Evolutionary conservation across 2,797 vertebrate species (phyloP), one percentile per base, ranked within the genome.

Genomic region (Lophotriccus pileatus): DNA sequence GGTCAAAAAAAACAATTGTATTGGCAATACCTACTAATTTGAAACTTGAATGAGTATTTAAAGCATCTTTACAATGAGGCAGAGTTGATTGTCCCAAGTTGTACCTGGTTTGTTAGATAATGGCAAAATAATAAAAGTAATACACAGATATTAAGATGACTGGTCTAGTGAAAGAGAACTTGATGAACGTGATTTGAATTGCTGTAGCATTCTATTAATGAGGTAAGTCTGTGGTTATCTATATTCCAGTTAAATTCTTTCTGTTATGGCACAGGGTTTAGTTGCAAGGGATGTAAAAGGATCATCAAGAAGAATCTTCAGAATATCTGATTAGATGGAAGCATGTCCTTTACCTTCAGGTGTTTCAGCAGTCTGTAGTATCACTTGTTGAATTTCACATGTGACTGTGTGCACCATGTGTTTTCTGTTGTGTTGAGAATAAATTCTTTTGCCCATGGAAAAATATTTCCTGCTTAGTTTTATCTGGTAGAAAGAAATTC

Each of bases 401-500:
- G 43, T 3, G 27, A 89, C 78, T 82, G 22, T 69, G 30, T 53
- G 41, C 39, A 37, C 69, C 92, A 58, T 91, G 52, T 96, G 91
- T 95, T 97, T 97, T 92, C 66, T 95, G 17, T 95, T 92, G 85
- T 89, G 77, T 87, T 64, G 43, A 80, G 60, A 84, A 96, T 80
- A 95, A 79, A 93, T 96, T 96, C 69, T 95, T 97, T 92, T 92
- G 90, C 79, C 50, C 63, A 5, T 58, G 73, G 93, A 92, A 93
- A 97, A 95, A 68, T 94, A 96, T 94, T 97, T 97, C 94, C 94
- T 95, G 89, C 94, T 93, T 89, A 23, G 78, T 96, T 96, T 91
- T 53, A 89, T 78, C 77, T 82, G 81, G 58, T 91, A 49, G 55
- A 86, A 78, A 49, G 43, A 70, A 78, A 74, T 82, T 86, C 28